Base-by-base conservation (phyloP, 64 coral and sea anemone species). In the Trachythela sp. region DNA sequence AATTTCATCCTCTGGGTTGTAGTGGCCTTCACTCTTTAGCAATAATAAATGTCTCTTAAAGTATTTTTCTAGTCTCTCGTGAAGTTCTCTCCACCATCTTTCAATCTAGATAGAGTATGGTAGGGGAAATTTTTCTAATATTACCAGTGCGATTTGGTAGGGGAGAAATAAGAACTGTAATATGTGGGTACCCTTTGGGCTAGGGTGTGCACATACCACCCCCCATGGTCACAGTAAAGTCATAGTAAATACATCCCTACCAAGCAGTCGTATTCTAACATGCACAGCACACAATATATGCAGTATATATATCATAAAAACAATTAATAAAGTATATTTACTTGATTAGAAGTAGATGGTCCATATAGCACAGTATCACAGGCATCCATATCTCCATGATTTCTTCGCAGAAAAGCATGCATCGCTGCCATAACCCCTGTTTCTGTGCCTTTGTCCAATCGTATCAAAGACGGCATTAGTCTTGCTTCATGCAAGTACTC, bases 281-380 rank as follows among this genome's bases (percentile, higher is more conserved):
- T 77, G 30, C 0, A 77, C 36, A 27, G 0, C 30, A 8, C 36
- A 38, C 3, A 13, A 2, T 59, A 22, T 22, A 59, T 59, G 14
- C 9, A 2, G 24, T 0, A 22, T 49, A 15, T 49, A 59, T 59
- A 4, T 9, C 18, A 22, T 59, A 9, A 22, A 17, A 59, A 18
- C 6, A 2, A 17, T n/a, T 22, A n/a, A 59, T n/a, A 22, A 22
- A 9, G 2, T 22, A 59, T 59, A 17, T 13, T 59, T 22, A 59
- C 54, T 59, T 59, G 54, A 59, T 59, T 59, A 59, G 54, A 59
- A 2, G 54, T 59, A 13, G 54, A 59, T 59, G 54, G 54, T 77
- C 64, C 64, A 70, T 70, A 70, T 70, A 70, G 30, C 30, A 70
- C 64, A 8, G 64, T n/a, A 32, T 70, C 64, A 70, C 64, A 70